These are phyloP conservation scores for Agrilus planipennis DNA, from an alignment of 1,140 invertebrate genomes.

Conservation along the genomic window DNA sequence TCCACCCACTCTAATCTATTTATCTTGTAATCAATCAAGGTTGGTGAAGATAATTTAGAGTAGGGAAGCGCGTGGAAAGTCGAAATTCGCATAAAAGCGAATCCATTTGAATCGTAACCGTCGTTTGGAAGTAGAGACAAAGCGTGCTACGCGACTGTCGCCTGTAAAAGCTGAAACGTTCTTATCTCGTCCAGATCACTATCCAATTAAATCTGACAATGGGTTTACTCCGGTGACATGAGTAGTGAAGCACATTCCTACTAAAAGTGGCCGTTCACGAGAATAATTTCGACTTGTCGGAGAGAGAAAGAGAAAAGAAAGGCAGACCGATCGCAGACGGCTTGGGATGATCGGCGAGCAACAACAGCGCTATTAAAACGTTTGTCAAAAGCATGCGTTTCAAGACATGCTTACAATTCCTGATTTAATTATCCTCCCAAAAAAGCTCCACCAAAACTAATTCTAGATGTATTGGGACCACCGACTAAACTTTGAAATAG, in stretches of 20 bases:
- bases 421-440: no score
- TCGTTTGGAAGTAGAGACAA: not conserved
- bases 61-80: constrained; percentile 12
- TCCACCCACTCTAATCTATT: constrained; percentile 29
- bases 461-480: no score
- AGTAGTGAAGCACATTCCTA: constrained; percentile 26
- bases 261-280: constrained; percentile 8
- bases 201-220: constrained; percentile 36
- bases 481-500: no score
- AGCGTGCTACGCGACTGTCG: constrained; percentile 15
- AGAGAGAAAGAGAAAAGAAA: no score
- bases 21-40: constrained; percentile 34
- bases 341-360: no score
- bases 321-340: no score
- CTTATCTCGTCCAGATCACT: constrained; percentile 31
- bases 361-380: no score
- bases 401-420: no score
- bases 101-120: not conserved
- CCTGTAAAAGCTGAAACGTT: constrained; percentile 14
- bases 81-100: constrained; percentile 14
- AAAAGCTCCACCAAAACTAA: no score
- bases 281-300: no score
- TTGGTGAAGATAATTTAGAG: constrained; percentile 21
- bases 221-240: constrained; percentile 32
- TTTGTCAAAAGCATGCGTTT: no score